Percentiles rank a stretch among this genome's conserved stretches.
phyloP scores from a whole-genome alignment of 2,888 invertebrate species.

The Ophonus ardosiacus region DNA sequence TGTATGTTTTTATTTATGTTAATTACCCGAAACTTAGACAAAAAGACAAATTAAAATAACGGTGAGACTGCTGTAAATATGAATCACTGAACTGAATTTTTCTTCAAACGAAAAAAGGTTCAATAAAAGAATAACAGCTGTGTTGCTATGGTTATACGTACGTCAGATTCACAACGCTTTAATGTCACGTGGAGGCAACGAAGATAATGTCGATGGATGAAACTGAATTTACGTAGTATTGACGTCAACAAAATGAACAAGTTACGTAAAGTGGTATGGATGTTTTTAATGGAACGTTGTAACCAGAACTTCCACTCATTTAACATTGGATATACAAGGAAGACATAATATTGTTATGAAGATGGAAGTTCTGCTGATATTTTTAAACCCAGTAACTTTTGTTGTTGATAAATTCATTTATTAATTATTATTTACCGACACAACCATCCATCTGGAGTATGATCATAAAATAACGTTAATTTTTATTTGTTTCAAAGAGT shows the following conservation, averaged over 20 bases:
- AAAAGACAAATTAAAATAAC: constrained; percentile 22
- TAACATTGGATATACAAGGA: background rate
- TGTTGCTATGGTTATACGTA: background rate
- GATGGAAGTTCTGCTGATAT: background rate
- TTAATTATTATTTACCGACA: too few species aligned
- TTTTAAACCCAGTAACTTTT: too few species aligned
- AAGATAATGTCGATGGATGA: background rate
- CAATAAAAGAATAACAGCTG: background rate
- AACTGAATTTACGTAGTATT: background rate
- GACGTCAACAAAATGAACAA: background rate
- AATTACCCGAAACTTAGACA: constrained; percentile 24
- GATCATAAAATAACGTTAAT: too few species aligned
- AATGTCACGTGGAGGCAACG: background rate
- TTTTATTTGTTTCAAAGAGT: too few species aligned
- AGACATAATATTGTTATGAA: background rate
- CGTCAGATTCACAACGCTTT: background rate
- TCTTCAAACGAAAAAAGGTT: background rate
- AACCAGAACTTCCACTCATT: background rate
- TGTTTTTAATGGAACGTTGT: background rate
- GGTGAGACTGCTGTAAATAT: background rate
- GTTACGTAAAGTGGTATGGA: background rate
- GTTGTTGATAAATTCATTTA: too few species aligned
- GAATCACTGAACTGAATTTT: background rate
- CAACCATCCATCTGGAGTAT: too few species aligned
- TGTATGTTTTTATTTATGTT: constrained; percentile 35